Percentiles rank a stretch among this genome's conserved stretches.
These are phyloP conservation scores for Archocentrus centrarchus DNA, from an alignment of 2,113 vertebrate genomes.

Conservation along the genomic window DNA sequence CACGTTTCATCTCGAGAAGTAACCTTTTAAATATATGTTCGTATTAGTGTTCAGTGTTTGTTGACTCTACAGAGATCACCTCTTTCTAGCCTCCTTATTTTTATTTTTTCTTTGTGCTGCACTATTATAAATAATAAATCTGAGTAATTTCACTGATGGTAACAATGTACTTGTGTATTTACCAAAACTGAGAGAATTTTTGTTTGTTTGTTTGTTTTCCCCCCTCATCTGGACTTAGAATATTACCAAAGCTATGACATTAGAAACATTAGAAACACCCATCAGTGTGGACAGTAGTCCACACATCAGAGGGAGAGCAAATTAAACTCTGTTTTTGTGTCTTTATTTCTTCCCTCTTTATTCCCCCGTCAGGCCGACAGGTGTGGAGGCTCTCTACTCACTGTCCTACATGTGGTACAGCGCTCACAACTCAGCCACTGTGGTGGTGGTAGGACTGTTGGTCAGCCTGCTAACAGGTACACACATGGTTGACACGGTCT, in stretches of 20 bases:
- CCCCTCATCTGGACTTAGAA: no score
- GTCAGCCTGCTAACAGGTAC: slow-evolving; percentile 93
- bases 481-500: background rate
- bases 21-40: background rate
- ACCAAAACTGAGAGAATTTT: no score
- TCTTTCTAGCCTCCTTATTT: no score
- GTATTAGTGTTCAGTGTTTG: background rate
- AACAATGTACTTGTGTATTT: no score
- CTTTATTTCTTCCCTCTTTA: background rate
- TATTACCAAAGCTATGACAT: background rate
- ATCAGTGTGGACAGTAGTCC: background rate
- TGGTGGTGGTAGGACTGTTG: slow-evolving; percentile 90
- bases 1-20: background rate
- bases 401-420: slow-evolving; percentile 99
- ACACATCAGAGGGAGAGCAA: background rate
- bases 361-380: slow-evolving; percentile 76
- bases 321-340: background rate
- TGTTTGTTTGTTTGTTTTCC: no score
- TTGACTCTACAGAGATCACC: background rate
- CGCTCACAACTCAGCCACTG: slow-evolving; percentile 92
- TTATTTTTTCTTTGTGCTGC: no score
- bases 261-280: background rate
- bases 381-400: slow-evolving; percentile 87
- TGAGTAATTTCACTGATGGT: no score
- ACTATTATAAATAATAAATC: no score